Evolutionary conservation across 2,797 vertebrate species (phyloP), one percentile per base, ranked within the genome.

Genomic region (Artibeus jamaicensis): DNA sequence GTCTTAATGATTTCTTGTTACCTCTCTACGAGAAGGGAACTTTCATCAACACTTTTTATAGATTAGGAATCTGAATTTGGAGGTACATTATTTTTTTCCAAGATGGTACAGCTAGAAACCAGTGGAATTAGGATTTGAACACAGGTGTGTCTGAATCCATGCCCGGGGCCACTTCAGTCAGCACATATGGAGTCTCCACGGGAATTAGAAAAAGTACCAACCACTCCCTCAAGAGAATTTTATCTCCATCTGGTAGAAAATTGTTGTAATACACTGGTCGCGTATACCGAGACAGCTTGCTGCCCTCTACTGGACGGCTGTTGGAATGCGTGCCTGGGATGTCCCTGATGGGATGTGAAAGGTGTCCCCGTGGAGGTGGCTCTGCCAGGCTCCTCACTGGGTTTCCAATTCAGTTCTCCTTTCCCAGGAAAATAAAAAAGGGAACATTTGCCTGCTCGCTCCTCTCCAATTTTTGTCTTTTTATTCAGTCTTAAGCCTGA

Each of bases 231-330:
- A 77, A 91, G 48, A 83, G 42, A 59, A 39, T 87, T 92, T 67
- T 73, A 78, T 71, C 77, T 92, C 86, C 59, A 82, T 78, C 55
- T 96, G 59, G 88, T 92, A 81, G 55, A 53, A 93, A 85, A 86
- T 26, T 32, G 39, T 89, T 79, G 29, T 85, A 50, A 85, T 71
- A 88, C 77, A 92, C 71, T 57, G 59, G 77, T 74, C 50, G 11
- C 82, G 24, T 70, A 76, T 50, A 94, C 42, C 29, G 65, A 96
- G 76, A 95, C 32, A 10, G 76, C 70, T 74, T 83, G 83, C 89
- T 91, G 83, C 71, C 89, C 92, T 68, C 76, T 93, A 46, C 81
- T 68, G 29, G 76, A 29, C 95, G 91, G 46, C 12, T 26, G 46
- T 21, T 74, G 59, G 55, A 93, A 50, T 68, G 53, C 94, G 24